A percentile compares a stretch with the other conserved stretches of the same genome.
These are phyloP conservation scores for Bovichtus variegatus DNA, from an alignment of 2,797 vertebrate genomes.

Conservation along the genomic window DNA sequence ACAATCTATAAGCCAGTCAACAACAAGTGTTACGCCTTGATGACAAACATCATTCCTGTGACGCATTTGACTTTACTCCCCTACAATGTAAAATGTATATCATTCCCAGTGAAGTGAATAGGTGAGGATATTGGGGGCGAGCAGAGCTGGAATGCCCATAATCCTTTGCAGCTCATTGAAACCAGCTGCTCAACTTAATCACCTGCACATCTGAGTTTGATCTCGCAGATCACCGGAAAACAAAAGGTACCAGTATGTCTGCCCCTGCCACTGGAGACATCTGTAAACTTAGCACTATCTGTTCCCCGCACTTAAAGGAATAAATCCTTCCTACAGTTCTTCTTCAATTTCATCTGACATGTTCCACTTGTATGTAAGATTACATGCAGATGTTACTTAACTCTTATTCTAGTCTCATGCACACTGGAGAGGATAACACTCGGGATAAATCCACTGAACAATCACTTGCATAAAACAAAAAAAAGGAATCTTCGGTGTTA, in stretches of 20 bases:
- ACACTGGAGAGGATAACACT: neutral
- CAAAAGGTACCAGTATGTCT: conserved; percentile 1
- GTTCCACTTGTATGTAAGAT: neutral
- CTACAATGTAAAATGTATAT: neutral
- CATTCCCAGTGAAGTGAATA: neutral
- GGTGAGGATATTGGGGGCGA: neutral
- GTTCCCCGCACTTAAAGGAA: neutral
- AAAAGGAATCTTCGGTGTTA: neutral
- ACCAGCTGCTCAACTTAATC: conserved; percentile 57
- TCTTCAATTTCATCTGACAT: neutral
- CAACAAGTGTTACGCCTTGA: neutral
- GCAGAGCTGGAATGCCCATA: conserved; percentile 29
- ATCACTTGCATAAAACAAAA: neutral
- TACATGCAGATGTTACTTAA: conserved; percentile 7
- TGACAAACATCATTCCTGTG: neutral
- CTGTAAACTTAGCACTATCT: neutral
- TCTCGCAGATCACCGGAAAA: conserved; percentile 30
- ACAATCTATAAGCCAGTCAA: neutral
- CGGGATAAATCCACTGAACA: neutral
- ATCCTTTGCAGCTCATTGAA: conserved; percentile 48
- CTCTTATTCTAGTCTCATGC: neutral
- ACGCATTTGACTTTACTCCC: neutral
- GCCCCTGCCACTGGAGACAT: neutral
- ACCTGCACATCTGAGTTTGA: conserved; percentile 51
- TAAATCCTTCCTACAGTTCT: neutral